These are phyloP conservation scores for Characodon lateralis DNA, from an alignment of 2,797 vertebrate species.

Conservation along the genomic window DNA sequence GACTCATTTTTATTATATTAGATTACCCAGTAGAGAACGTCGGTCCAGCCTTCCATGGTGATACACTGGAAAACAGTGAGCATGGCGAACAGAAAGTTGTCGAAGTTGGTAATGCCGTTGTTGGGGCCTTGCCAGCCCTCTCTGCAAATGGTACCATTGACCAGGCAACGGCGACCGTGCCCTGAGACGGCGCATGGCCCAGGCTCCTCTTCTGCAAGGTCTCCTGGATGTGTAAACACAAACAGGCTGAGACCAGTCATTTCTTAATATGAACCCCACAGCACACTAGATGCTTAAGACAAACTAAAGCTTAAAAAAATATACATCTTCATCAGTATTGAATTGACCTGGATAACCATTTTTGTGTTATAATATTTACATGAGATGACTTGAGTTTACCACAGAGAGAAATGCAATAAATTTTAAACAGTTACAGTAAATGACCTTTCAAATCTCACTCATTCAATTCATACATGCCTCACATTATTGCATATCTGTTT, in stretches of 20 bases:
- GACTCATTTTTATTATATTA: slow-evolving; percentile 44
- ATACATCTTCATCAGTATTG: no score
- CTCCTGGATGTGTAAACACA: slow-evolving; percentile 74
- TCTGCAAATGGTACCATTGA: slow-evolving; percentile 89
- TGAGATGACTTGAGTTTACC: neutral
- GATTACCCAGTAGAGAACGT: slow-evolving; percentile 98
- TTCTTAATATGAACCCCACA: neutral
- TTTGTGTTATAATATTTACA: neutral
- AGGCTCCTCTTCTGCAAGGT: slow-evolving; percentile 91
- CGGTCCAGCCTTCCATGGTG: slow-evolving; percentile 99
- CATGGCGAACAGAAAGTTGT: slow-evolving; percentile 98
- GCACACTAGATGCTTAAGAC: neutral
- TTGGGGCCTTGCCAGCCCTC: slow-evolving; percentile 97
- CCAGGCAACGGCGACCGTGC: slow-evolving; percentile 90
- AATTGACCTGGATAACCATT: neutral
- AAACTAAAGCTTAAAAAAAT: neutral
- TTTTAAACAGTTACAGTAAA: neutral
- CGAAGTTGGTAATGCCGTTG: slow-evolving; percentile 98
- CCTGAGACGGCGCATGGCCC: slow-evolving; percentile 93
- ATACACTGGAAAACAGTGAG: slow-evolving; percentile 99
- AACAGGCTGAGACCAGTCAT: neutral
- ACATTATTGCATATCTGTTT: neutral
- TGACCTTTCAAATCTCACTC: neutral
- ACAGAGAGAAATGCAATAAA: neutral
- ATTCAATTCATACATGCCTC: neutral